Conservation (phyloP, 2,113 vertebrate species). For the Lota lota region DNA sequence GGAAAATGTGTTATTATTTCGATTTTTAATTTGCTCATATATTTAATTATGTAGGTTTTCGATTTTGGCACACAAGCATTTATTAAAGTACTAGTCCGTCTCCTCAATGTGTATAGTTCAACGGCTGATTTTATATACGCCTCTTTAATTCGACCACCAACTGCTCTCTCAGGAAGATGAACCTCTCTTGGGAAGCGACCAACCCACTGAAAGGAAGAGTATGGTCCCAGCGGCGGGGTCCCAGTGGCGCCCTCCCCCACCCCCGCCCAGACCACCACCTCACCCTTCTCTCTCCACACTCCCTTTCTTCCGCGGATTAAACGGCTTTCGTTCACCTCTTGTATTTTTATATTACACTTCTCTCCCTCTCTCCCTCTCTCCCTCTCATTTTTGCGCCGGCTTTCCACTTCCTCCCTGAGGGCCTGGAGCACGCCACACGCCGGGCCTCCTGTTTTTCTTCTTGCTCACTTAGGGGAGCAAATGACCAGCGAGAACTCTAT, state of each 20-base stretch:
- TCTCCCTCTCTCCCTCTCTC: constrained; percentile 26
- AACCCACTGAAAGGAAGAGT: background rate
- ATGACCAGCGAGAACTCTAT: constrained; percentile 81
- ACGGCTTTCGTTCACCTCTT: constrained; percentile 63
- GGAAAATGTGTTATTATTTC: too few species aligned
- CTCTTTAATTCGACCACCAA: too few species aligned
- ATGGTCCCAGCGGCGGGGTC: constrained; percentile 28
- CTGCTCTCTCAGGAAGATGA: too few species aligned
- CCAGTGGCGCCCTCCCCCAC: constrained; percentile 2
- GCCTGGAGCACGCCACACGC: constrained; percentile 64
- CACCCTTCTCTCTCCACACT: constrained; percentile 27
- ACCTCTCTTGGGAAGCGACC: constrained; percentile 13
- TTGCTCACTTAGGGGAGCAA: constrained; percentile 85
- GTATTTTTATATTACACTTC: constrained; percentile 42
- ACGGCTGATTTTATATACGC: too few species aligned
- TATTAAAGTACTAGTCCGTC: too few species aligned
- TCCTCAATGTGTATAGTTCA: too few species aligned
- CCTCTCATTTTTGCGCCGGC: background rate
- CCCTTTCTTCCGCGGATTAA: constrained; percentile 61
- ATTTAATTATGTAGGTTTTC: too few species aligned
- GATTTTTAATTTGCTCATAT: too few species aligned
- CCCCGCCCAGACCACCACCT: background rate
- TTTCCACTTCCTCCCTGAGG: constrained; percentile 8
- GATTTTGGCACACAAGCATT: too few species aligned
- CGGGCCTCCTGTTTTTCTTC: constrained; percentile 69